Evolutionary conservation across 2,113 vertebrate genomes (phyloP).

Genomic region (Pterocles orientalis): DNA sequence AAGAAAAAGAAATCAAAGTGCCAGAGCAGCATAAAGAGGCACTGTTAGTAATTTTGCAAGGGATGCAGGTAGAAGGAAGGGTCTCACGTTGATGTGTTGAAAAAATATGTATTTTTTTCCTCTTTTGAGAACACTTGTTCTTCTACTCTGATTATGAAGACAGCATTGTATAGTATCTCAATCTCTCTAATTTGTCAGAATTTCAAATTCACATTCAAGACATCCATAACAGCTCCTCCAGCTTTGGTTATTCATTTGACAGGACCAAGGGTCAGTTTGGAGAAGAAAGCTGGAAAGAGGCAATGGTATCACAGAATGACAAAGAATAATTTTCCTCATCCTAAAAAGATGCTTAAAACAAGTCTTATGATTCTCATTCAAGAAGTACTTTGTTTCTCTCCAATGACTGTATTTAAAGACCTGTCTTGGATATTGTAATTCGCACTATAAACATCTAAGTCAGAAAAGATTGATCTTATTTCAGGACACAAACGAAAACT

Average conservation of each 20-base stretch:
- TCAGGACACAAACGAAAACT: background rate
- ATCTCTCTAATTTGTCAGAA: background rate
- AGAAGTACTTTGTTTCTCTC: background rate
- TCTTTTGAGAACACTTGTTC: background rate
- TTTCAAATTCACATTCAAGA: background rate
- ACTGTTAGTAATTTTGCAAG: background rate
- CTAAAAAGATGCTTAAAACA: background rate
- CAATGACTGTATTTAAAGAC: background rate
- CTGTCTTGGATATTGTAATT: background rate
- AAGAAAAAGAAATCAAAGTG: background rate
- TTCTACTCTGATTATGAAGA: background rate
- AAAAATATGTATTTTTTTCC: background rate
- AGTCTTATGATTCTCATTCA: background rate
- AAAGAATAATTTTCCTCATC: background rate
- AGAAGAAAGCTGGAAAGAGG: background rate
- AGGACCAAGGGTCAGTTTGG: background rate
- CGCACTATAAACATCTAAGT: background rate
- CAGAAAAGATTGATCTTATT: background rate
- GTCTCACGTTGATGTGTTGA: background rate
- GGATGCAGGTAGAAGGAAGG: background rate
- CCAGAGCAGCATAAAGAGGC: fast-evolving
- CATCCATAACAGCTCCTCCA: background rate
- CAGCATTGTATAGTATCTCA: background rate
- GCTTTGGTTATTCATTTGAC: background rate
- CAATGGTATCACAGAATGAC: background rate